Base-by-base conservation (phyloP, 2,797 vertebrate genomes). In the Sardinella longiceps region DNA sequence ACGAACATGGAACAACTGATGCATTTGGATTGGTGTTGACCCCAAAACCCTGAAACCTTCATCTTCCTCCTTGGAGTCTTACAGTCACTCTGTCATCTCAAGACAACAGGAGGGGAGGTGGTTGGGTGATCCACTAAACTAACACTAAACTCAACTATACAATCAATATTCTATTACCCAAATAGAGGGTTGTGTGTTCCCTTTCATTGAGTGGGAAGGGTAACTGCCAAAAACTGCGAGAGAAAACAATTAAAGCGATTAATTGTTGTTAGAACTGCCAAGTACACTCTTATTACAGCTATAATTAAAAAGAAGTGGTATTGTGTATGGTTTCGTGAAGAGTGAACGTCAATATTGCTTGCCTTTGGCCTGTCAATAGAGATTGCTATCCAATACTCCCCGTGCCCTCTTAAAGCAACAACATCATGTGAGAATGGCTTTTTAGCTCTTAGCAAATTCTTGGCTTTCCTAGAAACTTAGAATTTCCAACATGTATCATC, bases 131-230 rank as follows among this genome's bases (percentile, higher is more conserved):
- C n/a, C n/a, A n/a, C n/a, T n/a, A n/a, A n/a, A n/a, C n/a, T n/a
- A n/a, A n/a, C n/a, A 66, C 84, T 85, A 45, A 83, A 86, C 77
- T 80, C 84, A 84, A 85, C 83, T n/a, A n/a, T n/a, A 56, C 50
- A 58, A 90, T 91, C 90, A 87, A 92, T 91, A 90, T 81, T 80
- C 82, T 86, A 88, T 90, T 90, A 89, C 87, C 84, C 51, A 88
- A 90, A 90, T 77, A 84, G 83, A 43, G 63, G 28, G 70, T 20
- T 77, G 37, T 14, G 70, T 77, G 70, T 18, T 23, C 33, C 33
- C 37, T 70, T 77, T 20, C 39, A 77, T 77, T 15, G 60, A 66
- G 66, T 33, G 45, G 77, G 37, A 60, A 85, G 25, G 45, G 46
- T 81, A 45, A 82, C 30, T 33, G 33, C 58, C 50, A 37, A 70